Conservation (phyloP, 2,797 vertebrate species). For the Arnoldichthys spilopterus region DNA sequence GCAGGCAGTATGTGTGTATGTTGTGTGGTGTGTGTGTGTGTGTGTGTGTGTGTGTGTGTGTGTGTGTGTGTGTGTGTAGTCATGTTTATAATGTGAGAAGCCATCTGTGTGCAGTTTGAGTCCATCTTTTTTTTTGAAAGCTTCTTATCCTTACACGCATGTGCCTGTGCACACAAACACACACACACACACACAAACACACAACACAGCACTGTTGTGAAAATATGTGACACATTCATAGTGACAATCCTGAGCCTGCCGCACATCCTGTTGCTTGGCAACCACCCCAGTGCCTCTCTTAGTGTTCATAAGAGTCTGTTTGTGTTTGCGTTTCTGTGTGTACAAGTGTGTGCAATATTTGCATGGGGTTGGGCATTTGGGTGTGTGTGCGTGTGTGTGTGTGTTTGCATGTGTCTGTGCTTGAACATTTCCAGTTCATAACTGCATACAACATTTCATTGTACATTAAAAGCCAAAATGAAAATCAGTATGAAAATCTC, state of each 20-base stretch:
- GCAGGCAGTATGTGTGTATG: constrained; percentile 39
- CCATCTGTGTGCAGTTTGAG: constrained; percentile 55
- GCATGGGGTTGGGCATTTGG: not conserved
- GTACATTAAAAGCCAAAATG: constrained; percentile 4
- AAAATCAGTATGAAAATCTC: constrained; percentile 18
- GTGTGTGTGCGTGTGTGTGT: not conserved
- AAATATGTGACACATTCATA: constrained; percentile 41
- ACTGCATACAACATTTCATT: not conserved
- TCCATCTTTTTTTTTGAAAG: constrained; percentile 45
- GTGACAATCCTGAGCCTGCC: constrained; percentile 39
- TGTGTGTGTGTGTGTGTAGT: constrained; percentile 35
- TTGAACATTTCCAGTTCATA: not conserved
- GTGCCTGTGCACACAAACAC: constrained; percentile 19
- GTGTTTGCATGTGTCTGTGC: not conserved
- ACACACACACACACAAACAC: constrained; percentile 10
- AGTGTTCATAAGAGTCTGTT: constrained; percentile 30
- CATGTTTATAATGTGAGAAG: constrained; percentile 55
- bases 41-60: constrained; percentile 41
- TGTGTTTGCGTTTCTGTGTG: constrained; percentile 9
- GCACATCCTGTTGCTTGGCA: constrained; percentile 59
- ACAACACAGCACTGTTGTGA: constrained; percentile 34
- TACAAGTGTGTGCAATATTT: constrained; percentile 4
- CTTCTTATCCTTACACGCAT: constrained; percentile 35
- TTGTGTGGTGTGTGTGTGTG: constrained; percentile 38
- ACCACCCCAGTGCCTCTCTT: constrained; percentile 36